These are phyloP conservation scores for Deroplatys truncata DNA, from an alignment of 2,888 invertebrate genomes.

Conservation along the genomic window DNA sequence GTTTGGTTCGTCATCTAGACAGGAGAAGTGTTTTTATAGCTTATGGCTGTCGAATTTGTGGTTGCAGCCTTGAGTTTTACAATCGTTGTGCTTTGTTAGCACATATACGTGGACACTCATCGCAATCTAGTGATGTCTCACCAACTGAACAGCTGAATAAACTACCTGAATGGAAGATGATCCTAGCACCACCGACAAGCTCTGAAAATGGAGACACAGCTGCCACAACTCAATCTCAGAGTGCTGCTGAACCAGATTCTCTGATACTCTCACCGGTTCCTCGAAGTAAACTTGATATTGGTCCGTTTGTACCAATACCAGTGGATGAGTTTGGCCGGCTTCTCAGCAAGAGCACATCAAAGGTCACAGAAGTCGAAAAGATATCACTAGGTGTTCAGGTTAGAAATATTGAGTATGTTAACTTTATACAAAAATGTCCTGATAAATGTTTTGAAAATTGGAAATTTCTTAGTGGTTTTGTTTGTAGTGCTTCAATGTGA, in stretches of 20 bases:
- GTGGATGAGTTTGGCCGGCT: background rate
- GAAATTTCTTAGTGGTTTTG: too few species aligned
- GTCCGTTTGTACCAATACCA: background rate
- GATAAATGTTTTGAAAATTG: too few species aligned
- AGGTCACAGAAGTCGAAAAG: background rate
- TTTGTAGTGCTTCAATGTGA: too few species aligned
- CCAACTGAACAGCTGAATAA: background rate
- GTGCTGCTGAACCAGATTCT: background rate
- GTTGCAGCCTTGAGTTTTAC: constrained; percentile 1
- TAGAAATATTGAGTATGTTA: background rate
- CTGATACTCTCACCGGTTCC: background rate
- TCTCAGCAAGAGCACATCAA: background rate
- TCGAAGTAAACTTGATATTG: background rate
- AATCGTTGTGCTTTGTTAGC: constrained; percentile 15
- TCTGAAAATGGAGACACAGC: background rate
- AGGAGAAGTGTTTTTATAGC: background rate
- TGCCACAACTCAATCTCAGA: background rate
- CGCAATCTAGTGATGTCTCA: background rate
- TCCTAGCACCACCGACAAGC: background rate
- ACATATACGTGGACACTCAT: background rate
- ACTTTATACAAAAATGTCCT: too few species aligned
- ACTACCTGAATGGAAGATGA: background rate
- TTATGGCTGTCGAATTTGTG: background rate
- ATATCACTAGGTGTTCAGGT: background rate
- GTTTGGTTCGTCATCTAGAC: constrained; percentile 7